phyloP scores from a whole-genome alignment of 2,797 vertebrate genomes.

The Sparidentex hasta region DNA sequence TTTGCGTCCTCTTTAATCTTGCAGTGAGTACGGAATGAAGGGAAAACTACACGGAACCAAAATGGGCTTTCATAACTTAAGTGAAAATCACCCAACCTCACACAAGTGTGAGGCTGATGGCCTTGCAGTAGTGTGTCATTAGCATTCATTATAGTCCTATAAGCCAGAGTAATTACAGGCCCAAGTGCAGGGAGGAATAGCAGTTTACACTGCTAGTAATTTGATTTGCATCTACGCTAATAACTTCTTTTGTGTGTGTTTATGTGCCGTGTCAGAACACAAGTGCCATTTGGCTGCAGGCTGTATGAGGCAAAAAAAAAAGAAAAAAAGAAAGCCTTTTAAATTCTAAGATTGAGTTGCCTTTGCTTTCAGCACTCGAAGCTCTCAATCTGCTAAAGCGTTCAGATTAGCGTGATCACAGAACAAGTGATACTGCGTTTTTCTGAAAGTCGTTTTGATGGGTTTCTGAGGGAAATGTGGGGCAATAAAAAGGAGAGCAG shows the following conservation, averaged over 20 bases:
- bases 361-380: conserved; percentile 80
- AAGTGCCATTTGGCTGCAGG: conserved; percentile 89
- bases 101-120: conserved; percentile 77
- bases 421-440: conserved; percentile 75
- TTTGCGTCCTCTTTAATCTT: conserved; percentile 61
- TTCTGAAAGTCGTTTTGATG: conserved; percentile 70
- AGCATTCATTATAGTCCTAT: conserved; percentile 89
- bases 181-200: conserved; percentile 87
- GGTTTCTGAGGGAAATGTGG: conserved; percentile 72
- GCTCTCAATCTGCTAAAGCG: conserved; percentile 79
- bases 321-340: conserved; percentile 67
- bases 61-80: conserved; percentile 76
- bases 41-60: conserved; percentile 48
- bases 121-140: conserved; percentile 86
- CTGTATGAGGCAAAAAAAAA: conserved; percentile 74
- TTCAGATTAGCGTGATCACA: conserved; percentile 79
- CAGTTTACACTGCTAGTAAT: conserved; percentile 90
- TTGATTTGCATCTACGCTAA: conserved; percentile 93
- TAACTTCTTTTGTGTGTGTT: conserved; percentile 91
- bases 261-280: conserved; percentile 91
- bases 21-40: conserved; percentile 35
- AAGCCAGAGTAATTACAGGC: conserved; percentile 90
- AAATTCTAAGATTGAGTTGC: conserved; percentile 86
- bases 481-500: conserved; percentile 56
- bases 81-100: conserved; percentile 83